A percentile compares a stretch with the other conserved stretches of the same genome.
phyloP scores from a whole-genome alignment of 53 echinoderm and acorn worm species.

The Zoroaster sp. region DNA sequence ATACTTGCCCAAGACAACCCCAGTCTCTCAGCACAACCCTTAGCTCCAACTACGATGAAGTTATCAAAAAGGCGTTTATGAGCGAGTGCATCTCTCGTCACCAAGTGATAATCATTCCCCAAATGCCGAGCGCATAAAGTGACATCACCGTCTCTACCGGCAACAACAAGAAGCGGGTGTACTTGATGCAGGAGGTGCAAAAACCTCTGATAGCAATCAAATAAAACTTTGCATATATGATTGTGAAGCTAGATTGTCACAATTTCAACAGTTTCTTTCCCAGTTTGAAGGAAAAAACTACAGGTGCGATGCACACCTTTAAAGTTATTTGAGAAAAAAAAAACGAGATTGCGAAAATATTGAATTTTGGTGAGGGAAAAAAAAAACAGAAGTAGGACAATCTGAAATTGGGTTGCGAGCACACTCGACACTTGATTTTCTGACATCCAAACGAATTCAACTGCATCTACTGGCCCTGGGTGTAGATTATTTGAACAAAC shows the following conservation, averaged over 20 bases:
- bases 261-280: too few species aligned
- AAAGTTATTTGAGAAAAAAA: background rate
- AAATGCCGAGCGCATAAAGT: background rate
- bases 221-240: too few species aligned
- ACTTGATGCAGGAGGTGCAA: too few species aligned
- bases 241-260: too few species aligned
- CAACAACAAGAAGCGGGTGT: too few species aligned
- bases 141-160: background rate
- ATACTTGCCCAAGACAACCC: background rate
- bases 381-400: background rate
- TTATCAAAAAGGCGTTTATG: constrained; percentile 22
- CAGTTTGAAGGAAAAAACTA: background rate
- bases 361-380: background rate
- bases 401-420: constrained; percentile 19
- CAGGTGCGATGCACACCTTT: background rate
- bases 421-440: constrained; percentile 23
- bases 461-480: background rate
- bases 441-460: constrained; percentile 20
- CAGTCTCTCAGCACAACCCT: background rate
- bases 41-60: background rate
- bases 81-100: constrained; percentile 25
- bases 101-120: constrained; percentile 6
- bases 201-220: too few species aligned
- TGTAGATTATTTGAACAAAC: constrained; percentile 34
- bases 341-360: background rate